A percentile compares a stretch with the other conserved stretches of the same genome.
phyloP scores from a whole-genome alignment of 2,888 invertebrate species.

The Choreutis nemorana region DNA sequence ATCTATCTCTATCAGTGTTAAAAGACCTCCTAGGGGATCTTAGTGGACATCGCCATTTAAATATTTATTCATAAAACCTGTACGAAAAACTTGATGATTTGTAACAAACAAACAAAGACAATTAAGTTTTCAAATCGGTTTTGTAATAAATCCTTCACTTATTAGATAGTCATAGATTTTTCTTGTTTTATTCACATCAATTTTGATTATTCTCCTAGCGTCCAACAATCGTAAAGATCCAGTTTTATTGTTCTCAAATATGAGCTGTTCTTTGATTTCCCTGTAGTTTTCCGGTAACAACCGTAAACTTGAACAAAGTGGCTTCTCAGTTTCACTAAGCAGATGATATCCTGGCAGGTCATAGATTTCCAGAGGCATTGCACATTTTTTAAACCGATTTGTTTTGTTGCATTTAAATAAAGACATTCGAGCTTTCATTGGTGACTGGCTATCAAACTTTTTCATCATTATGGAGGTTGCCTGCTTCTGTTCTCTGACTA shows the following conservation, averaged over 20 bases:
- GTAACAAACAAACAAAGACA: too few species aligned
- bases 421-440: conserved; percentile 23
- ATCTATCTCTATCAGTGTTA: too few species aligned
- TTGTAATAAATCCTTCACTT: conserved; percentile 74
- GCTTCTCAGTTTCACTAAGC: conserved; percentile 74
- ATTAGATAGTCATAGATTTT: conserved; percentile 84
- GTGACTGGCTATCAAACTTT: conserved; percentile 40
- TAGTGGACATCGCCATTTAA: too few species aligned
- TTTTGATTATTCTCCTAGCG: conserved; percentile 85
- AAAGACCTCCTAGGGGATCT: too few species aligned
- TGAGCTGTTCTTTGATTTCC: conserved; percentile 77
- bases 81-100: too few species aligned
- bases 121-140: conserved; percentile 55
- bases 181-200: conserved; percentile 92
- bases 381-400: conserved; percentile 36
- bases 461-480: conserved; percentile 35
- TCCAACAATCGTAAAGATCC: conserved; percentile 80
- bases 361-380: conserved; percentile 66
- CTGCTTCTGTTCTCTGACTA: conserved; percentile 53
- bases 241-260: conserved; percentile 78
- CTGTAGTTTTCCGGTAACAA: conserved; percentile 80
- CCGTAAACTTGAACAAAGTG: conserved; percentile 78
- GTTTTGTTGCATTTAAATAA: conserved; percentile 21
- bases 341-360: conserved; percentile 83
- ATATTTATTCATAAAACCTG: too few species aligned